Base-by-base conservation (phyloP, 2,113 vertebrate species). In the Nothoprocta pentlandii region DNA sequence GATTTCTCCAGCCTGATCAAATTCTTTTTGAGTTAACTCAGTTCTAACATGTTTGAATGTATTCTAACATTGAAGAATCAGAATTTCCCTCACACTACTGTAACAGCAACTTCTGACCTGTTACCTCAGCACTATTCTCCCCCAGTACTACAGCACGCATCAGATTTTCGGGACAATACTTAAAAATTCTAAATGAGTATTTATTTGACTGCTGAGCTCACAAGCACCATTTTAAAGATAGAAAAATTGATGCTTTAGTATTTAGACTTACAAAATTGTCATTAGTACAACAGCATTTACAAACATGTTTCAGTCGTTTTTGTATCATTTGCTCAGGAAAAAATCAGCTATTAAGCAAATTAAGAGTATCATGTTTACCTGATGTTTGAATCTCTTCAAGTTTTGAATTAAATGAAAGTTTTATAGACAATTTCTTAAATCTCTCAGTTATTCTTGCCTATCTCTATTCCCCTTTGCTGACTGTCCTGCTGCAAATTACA, bases 241-340 rank as follows among this genome's bases (percentile, higher is more conserved):
- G 46, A 7, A 67, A 89, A 85, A 85, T 64, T 3, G 2, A 3
- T 44, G 16, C 32, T 67, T 82, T 46, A 84, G 54, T 54, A 84
- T 54, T 90, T 89, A 76, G 44, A 39, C 28, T 61, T 53, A 11
- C 19, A 51, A 59, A 80, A 42, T 39, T 53, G 12, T 71, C 51
- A 10, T 92, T 2, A 6, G 42, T 75, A 77, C 22, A 75, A 14
- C 22, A 47, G 25, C 3, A 2, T 74, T 91, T 91, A 46, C 69
- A 92, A 85, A 63, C 5, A 1, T 11, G n/a, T 8, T n/a, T 22
- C 8, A 4, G 23, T 77, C 80, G 12, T 73, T 87, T 89, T 75
- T 13, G 17, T 14, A 36, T 62, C 0, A 53, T 67, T 77, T 82
- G 26, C 44, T 74, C 1, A 59, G 62, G 66, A 2, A 0, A 0